These are phyloP conservation scores for Stegana nigrithorax DNA, from an alignment of 2,888 invertebrate species.

Conservation along the genomic window DNA sequence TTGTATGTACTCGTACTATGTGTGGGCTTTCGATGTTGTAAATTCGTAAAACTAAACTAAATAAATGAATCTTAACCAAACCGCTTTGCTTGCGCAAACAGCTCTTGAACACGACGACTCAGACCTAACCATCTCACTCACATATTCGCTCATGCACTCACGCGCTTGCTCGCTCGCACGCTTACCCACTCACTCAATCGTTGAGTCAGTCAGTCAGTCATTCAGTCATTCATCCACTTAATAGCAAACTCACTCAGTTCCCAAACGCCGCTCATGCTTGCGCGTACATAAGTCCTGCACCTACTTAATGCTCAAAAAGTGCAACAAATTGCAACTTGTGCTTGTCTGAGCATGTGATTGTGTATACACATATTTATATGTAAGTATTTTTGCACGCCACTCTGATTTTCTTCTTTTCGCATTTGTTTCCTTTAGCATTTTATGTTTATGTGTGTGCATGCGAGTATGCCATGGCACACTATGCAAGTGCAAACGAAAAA, in stretches of 20 bases:
- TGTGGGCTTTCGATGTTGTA: slow-evolving; percentile 47
- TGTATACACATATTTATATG: slow-evolving; percentile 32
- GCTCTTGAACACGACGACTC: slow-evolving; percentile 24
- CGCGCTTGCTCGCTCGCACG: not conserved
- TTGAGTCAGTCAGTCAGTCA: not conserved
- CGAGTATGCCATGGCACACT: too few species aligned
- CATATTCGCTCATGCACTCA: slow-evolving; percentile 17
- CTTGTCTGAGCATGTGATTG: slow-evolving; percentile 64
- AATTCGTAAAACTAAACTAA: slow-evolving; percentile 28
- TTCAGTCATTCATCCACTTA: not conserved
- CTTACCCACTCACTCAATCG: not conserved
- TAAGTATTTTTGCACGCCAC: not conserved
- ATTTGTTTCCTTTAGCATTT: not conserved
- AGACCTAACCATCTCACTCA: slow-evolving; percentile 25
- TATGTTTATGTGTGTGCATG: slow-evolving; percentile 17
- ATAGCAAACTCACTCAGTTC: not conserved
- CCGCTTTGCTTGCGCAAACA: slow-evolving; percentile 46
- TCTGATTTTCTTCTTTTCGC: too few species aligned
- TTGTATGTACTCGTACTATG: not conserved
- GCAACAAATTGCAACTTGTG: slow-evolving; percentile 66
- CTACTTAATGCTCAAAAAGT: slow-evolving; percentile 62
- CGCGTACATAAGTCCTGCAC: slow-evolving; percentile 41
- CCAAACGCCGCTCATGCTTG: too few species aligned
- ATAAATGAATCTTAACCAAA: slow-evolving; percentile 42
- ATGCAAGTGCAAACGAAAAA: too few species aligned